Base-by-base conservation (phyloP, 2,797 vertebrate genomes). In the Propithecus deckenii region DNA sequence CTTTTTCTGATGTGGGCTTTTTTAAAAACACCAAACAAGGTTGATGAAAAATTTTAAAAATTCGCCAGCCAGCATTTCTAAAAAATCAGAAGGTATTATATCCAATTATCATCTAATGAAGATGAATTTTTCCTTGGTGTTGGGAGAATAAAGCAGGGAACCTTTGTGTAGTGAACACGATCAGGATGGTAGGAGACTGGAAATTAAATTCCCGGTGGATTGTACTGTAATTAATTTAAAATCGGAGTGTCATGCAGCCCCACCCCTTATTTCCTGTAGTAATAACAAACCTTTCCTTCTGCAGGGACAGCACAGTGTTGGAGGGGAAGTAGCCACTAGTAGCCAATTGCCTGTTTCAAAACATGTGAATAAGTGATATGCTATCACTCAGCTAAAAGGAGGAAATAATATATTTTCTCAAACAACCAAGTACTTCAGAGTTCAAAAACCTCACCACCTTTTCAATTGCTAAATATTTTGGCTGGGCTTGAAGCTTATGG, bases 21-120 rank as follows among this genome's bases (percentile, higher is more conserved):
- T 35, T 28, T 93, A 76, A 97, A 98, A 98, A 94, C 48, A 91
- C 91, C 96, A 97, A 97, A 97, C 92, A 97, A 98, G 97, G 98
- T 95, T 96, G 98, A 98, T 98, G 97, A 97, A 57, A 97, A 93
- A 78, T 96, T 97, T 90, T 59, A 32, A 94, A 98, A 97, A 96
- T 92, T 98, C 94, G 91, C 98, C 97, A 98, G 95, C 86, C 96
- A 97, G 94, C 95, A 74, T 98, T 98, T 98, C 97, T 97, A 97
- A 98, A 85, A 95, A 98, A 97, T 97, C 98, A 97, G 96, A 95
- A 98, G 97, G 96, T 96, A 97, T 97, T 98, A 96, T 96, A 97
- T 86, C 94, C 97, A 98, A 97, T 98, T 98, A 98, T 97, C 96
- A n/a, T 97, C 96, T 98, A 98, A 98, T 1, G 2, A 98, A 98